Conservation (phyloP, 2,797 vertebrate genomes). For the Cichlasoma orientale region DNA sequence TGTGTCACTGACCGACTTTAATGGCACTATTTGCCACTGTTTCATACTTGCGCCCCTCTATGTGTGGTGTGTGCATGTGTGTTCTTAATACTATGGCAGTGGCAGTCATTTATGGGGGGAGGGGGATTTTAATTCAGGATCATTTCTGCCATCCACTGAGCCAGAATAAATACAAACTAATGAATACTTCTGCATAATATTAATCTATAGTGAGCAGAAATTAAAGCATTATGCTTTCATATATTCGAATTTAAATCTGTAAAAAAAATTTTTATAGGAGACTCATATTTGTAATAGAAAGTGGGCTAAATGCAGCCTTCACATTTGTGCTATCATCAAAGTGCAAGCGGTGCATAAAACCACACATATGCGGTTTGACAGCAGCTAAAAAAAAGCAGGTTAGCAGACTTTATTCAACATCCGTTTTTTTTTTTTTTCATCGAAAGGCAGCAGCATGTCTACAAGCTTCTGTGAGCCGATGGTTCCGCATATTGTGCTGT, state of each 20-base stretch:
- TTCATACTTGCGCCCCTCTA: not conserved
- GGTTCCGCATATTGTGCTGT: not conserved
- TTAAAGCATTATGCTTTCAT: not conserved
- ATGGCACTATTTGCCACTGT: not conserved
- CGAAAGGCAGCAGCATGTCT: constrained; percentile 16
- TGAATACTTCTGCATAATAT: constrained; percentile 27
- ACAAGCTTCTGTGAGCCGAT: not conserved
- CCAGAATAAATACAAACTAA: constrained; percentile 36
- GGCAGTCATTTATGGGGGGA: constrained; percentile 60
- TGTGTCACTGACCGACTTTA: constrained; percentile 21
- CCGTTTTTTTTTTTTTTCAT: not conserved
- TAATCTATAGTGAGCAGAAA: constrained; percentile 2
- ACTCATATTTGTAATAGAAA: not conserved
- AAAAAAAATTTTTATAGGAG: not conserved
- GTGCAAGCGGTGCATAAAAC: not conserved
- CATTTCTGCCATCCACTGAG: constrained; percentile 38
- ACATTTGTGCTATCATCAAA: constrained; percentile 1
- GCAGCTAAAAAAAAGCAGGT: not conserved
- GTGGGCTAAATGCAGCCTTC: not conserved
- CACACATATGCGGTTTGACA: not conserved
- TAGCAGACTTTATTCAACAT: not conserved
- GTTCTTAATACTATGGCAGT: constrained; percentile 14
- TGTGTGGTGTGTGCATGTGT: not conserved
- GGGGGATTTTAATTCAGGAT: constrained; percentile 53
- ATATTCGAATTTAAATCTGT: not conserved